Evolutionary conservation across 2,113 vertebrate species (phyloP).

Genomic region (Menidia beryllina): DNA sequence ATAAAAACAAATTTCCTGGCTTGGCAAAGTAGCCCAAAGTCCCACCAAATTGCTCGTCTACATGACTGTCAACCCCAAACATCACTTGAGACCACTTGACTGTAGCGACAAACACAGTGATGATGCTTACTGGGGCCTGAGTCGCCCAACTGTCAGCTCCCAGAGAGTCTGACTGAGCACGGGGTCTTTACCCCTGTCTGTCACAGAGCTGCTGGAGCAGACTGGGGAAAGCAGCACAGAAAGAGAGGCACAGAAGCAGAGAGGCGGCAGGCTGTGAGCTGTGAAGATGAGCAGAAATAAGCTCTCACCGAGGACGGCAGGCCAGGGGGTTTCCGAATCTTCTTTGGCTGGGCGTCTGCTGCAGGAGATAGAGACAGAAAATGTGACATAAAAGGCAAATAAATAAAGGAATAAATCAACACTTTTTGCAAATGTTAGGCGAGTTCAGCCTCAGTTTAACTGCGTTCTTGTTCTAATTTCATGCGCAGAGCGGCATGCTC

Average conservation of each 20-base stretch:
- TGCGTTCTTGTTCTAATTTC: constrained; percentile 2
- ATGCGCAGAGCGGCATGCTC: not conserved
- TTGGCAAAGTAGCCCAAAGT: constrained; percentile 39
- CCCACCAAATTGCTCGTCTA: constrained; percentile 38
- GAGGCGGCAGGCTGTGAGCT: constrained; percentile 35
- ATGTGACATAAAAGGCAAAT: constrained; percentile 25
- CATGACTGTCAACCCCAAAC: constrained; percentile 50
- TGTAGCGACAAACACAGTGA: constrained; percentile 47
- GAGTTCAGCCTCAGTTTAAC: constrained; percentile 20
- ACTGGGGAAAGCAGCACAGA: constrained; percentile 37
- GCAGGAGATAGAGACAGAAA: constrained; percentile 33
- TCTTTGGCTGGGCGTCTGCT: constrained; percentile 95
- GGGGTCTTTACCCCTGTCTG: constrained; percentile 64
- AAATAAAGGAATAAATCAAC: constrained; percentile 30
- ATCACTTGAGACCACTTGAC: constrained; percentile 60
- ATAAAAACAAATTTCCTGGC: constrained; percentile 9
- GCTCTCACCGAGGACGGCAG: constrained; percentile 96
- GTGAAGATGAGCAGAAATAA: constrained; percentile 61
- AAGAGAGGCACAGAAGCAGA: constrained; percentile 23
- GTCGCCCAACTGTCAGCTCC: constrained; percentile 61
- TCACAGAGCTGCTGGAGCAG: constrained; percentile 70
- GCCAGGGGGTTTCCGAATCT: constrained; percentile 97
- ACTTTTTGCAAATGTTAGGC: constrained; percentile 23
- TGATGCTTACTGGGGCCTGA: constrained; percentile 65
- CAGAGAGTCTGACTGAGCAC: constrained; percentile 52